Conservation (phyloP, 1,140 invertebrate species). For the Atopsyche davidsoni region DNA sequence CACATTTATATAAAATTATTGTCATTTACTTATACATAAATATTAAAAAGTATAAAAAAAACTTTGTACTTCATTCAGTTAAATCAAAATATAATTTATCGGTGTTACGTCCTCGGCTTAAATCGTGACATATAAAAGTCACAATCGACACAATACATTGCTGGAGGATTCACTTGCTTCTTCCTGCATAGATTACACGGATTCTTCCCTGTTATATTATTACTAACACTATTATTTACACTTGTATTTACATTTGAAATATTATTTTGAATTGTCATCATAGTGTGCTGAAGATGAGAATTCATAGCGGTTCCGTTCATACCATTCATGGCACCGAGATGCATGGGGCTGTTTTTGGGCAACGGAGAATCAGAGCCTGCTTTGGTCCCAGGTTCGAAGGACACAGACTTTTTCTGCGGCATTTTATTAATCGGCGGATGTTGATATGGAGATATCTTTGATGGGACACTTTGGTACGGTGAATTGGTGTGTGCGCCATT, state of each 20-base stretch:
- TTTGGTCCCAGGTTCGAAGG: constrained; percentile 61
- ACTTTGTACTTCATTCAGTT: constrained; percentile 7
- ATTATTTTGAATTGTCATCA: constrained; percentile 26
- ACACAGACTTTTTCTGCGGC: constrained; percentile 57
- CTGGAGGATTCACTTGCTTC: constrained; percentile 65
- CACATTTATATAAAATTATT: background rate
- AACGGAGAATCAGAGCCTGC: constrained; percentile 50
- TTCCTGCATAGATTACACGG: constrained; percentile 81
- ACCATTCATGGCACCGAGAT: constrained; percentile 21
- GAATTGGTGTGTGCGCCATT: constrained; percentile 14
- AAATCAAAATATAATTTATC: background rate
- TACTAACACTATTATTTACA: constrained; percentile 21
- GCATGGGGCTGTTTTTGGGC: constrained; percentile 45
- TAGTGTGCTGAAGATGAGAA: constrained; percentile 29
- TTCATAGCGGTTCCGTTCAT: constrained; percentile 22
- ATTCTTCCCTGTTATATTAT: constrained; percentile 44
- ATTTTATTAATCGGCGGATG: constrained; percentile 49
- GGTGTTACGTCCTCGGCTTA: constrained; percentile 48
- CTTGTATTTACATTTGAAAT: constrained; percentile 17
- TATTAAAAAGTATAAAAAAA: background rate
- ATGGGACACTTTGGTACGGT: constrained; percentile 30
- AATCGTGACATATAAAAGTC: constrained; percentile 88
- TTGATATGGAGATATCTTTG: constrained; percentile 42
- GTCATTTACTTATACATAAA: background rate
- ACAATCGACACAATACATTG: constrained; percentile 80